A percentile compares a stretch with the other conserved stretches of the same genome.
Conservation (phyloP, 1,140 invertebrate genomes). For the Apis florea region DNA sequence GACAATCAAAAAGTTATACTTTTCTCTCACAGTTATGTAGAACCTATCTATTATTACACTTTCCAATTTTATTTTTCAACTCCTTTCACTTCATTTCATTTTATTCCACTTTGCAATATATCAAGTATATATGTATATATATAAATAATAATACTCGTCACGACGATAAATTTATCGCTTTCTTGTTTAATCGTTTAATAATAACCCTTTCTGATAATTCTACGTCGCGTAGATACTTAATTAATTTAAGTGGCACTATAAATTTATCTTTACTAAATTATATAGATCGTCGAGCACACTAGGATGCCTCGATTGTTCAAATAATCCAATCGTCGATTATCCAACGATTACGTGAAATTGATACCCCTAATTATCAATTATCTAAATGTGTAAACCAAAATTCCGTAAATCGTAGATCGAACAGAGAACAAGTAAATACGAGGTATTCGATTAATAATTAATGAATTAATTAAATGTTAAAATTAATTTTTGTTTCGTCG, state of each 20-base stretch:
- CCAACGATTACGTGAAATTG: neutral
- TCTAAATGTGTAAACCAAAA: constrained; percentile 1
- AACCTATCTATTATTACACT: neutral
- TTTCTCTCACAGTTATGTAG: too few relatives aligned
- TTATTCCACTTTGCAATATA: neutral
- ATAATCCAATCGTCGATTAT: neutral
- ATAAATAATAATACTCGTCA: too few relatives aligned
- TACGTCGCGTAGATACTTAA: neutral
- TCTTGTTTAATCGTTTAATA: too few relatives aligned
- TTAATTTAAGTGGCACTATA: neutral
- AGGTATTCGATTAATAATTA: neutral
- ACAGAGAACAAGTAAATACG: neutral
- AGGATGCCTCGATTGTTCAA: neutral
- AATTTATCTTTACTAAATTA: neutral
- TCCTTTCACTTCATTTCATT: neutral
- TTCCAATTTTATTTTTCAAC: neutral
- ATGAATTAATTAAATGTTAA: neutral
- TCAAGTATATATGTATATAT: neutral
- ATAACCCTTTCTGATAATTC: too few relatives aligned
- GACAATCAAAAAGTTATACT: neutral
- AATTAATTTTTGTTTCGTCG: too few relatives aligned
- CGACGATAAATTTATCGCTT: too few relatives aligned
- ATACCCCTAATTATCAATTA: neutral
- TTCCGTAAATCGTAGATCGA: neutral
- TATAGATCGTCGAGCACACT: neutral